These are phyloP conservation scores for Drosophila burlai DNA, from an alignment of 1,140 invertebrate genomes.

Conservation along the genomic window DNA sequence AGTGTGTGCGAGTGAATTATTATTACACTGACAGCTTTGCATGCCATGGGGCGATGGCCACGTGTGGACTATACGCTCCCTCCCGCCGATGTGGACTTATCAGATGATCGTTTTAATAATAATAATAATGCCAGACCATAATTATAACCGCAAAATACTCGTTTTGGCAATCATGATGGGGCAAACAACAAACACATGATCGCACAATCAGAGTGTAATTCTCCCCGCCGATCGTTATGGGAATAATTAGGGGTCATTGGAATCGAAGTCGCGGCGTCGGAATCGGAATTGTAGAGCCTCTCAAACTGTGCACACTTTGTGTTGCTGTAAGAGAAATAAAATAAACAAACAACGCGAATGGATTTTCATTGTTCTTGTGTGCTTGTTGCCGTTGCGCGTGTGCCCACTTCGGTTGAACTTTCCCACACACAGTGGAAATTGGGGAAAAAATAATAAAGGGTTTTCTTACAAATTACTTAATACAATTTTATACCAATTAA, in stretches of 20 bases:
- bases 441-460: neutral
- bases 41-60: constrained; percentile 23
- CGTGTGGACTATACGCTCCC: constrained; percentile 12
- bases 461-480: neutral
- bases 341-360: constrained; percentile 56
- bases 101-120: constrained; percentile 40
- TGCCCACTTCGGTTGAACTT: constrained; percentile 42
- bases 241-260: constrained; percentile 43
- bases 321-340: constrained; percentile 40
- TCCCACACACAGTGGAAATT: constrained; percentile 23
- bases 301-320: constrained; percentile 43
- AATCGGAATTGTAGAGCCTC: constrained; percentile 21
- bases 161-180: constrained; percentile 16
- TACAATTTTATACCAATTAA: neutral
- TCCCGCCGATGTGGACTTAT: constrained; percentile 35
- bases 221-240: constrained; percentile 7
- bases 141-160: constrained; percentile 55
- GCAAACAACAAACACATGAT: constrained; percentile 43
- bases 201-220: constrained; percentile 34
- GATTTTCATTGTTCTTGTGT: constrained; percentile 38
- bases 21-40: constrained; percentile 39
- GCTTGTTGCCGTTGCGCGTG: constrained; percentile 23
- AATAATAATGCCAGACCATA: constrained; percentile 27
- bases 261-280: constrained; percentile 6
- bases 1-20: constrained; percentile 39